Conservation (phyloP, 2,797 vertebrate genomes). For the Macropodus opercularis region DNA sequence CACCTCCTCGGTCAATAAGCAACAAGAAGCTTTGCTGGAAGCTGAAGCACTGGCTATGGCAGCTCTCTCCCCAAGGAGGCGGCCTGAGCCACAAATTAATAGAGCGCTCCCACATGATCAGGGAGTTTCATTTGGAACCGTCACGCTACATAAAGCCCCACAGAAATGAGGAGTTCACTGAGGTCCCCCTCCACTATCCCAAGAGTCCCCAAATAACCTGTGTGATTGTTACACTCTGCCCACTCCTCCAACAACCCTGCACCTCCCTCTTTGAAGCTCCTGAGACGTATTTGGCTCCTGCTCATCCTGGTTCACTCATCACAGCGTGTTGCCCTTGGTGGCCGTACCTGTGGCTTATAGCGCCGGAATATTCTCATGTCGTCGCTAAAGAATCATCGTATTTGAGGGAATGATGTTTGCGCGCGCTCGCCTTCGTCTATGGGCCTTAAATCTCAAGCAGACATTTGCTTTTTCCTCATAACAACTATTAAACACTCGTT, state of each 20-base stretch:
- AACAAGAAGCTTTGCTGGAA: constrained; percentile 52
- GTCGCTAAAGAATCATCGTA: no score
- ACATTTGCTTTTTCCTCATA: constrained; percentile 16
- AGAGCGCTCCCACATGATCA: constrained; percentile 71
- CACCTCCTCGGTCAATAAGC: constrained; percentile 69
- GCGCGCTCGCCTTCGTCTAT: constrained; percentile 19
- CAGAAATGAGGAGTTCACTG: constrained; percentile 73
- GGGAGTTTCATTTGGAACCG: constrained; percentile 78
- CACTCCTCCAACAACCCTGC: constrained; percentile 27
- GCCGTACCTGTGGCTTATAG: no score
- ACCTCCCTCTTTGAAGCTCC: constrained; percentile 24
- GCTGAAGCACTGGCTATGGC: constrained; percentile 47
- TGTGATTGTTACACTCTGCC: constrained; percentile 58
- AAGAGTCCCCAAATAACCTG: constrained; percentile 69
- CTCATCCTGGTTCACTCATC: constrained; percentile 34
- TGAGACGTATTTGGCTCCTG: constrained; percentile 1
- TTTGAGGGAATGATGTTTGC: no score
- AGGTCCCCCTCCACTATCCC: constrained; percentile 57
- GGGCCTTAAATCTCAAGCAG: constrained; percentile 27
- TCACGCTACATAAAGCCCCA: constrained; percentile 76
- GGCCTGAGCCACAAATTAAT: constrained; percentile 77
- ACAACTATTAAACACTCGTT: constrained; percentile 22
- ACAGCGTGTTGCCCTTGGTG: background rate
- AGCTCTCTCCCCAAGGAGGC: constrained; percentile 64
- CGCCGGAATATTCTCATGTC: no score